Evolutionary conservation across 2,113 vertebrate genomes (phyloP), one percentile per base, ranked within the genome.

Genomic region (Scolopax mira): DNA sequence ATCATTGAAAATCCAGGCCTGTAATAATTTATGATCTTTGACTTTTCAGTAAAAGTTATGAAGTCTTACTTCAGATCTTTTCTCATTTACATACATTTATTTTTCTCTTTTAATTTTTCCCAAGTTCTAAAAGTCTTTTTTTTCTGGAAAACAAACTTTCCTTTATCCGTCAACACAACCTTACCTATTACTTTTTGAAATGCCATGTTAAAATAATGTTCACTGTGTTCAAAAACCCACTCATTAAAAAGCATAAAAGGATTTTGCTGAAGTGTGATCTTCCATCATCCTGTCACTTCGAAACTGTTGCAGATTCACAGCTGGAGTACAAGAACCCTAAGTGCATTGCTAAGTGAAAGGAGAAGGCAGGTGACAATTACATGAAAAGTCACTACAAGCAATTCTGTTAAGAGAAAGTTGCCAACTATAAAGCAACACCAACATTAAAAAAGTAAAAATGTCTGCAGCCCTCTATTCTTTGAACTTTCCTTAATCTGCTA

Each of bases 251-350:
- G 18, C 52, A 78, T 88, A 88, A 96, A 94, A 95, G 52, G 39
- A 94, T 95, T 93, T 87, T 86, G 24, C 55, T 64, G 42, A 94
- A 88, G 73, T 93, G 78, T 0, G 17, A 88, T 37, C 51, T 95
- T 96, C 83, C 51, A 88, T 95, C 83, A 88, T 86, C 95, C 72
- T 94, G 81, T 74, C 89, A 86, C 35, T 66, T 60, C 51, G 48
- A 95, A 95, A 95, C 86, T 92, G 39, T 77, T 95, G 23, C n/a
- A 74, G 55, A 65, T 79, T 91, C 81, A 88, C 67, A 92, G 69
- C 51, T 89, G 86, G 70, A 64, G 61, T 93, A n/a, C 30, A 88
- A 30, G 44, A 85, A 62, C 23, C 39, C 27, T 35, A 60, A 80
- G 41, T 57, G 67, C 75, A 74, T 57, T 93, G 42, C 24, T 89